Evolutionary conservation across 2,113 vertebrate species (phyloP).

Genomic region (Salvelinus namaycush): DNA sequence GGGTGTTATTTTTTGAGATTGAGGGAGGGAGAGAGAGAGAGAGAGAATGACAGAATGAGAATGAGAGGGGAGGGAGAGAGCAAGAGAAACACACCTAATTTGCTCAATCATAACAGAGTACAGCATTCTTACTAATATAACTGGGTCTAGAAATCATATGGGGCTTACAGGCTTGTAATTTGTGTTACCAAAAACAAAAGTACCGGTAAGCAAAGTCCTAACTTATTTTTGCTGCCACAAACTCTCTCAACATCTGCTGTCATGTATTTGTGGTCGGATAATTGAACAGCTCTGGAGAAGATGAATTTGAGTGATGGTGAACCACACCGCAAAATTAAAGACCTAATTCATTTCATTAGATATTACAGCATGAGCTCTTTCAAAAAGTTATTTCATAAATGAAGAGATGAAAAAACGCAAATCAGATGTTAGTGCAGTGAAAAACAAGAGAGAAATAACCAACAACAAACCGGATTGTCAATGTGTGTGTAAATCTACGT

Average conservation of each 20-base stretch:
- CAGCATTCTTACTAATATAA: background rate
- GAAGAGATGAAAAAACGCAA: too few relatives aligned
- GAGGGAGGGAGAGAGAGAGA: background rate
- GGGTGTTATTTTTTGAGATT: background rate
- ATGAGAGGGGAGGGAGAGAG: background rate
- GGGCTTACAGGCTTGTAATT: background rate
- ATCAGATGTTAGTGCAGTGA: too few relatives aligned
- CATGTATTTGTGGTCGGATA: background rate
- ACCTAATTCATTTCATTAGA: too few relatives aligned
- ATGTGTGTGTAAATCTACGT: too few relatives aligned
- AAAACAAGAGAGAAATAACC: too few relatives aligned
- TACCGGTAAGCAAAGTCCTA: background rate
- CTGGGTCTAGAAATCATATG: background rate
- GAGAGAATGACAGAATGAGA: background rate
- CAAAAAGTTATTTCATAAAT: too few relatives aligned
- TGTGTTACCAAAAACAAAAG: background rate
- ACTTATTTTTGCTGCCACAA: background rate
- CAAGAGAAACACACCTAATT: background rate
- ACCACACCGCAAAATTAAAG: background rate
- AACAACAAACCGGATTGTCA: too few relatives aligned
- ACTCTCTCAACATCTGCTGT: background rate
- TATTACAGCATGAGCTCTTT: too few relatives aligned
- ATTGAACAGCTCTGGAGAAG: background rate
- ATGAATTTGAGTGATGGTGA: background rate
- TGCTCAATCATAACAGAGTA: background rate